Evolutionary conservation across 2,797 vertebrate genomes (phyloP).

Genomic region (Paguma larvata): DNA sequence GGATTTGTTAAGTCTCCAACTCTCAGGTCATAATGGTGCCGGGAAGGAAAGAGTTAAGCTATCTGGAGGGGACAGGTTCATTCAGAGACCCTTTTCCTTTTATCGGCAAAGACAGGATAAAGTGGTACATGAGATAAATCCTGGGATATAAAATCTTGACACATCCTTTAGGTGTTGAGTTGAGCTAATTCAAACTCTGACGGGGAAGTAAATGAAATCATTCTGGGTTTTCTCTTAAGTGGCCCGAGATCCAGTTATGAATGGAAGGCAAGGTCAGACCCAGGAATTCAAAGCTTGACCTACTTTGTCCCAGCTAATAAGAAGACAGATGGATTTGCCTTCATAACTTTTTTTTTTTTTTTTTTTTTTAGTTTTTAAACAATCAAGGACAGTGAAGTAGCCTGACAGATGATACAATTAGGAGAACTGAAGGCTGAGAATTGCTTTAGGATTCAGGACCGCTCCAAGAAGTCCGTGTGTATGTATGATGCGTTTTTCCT

Average conservation of each 20-base stretch:
- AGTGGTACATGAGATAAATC: constrained; percentile 58
- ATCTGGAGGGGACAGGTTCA: not conserved
- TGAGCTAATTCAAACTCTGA: constrained; percentile 44
- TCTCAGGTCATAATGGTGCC: not conserved
- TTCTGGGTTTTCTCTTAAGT: constrained; percentile 71
- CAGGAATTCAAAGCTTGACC: constrained; percentile 79
- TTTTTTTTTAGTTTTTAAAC: not conserved
- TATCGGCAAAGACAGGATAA: constrained; percentile 33
- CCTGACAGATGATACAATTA: not conserved
- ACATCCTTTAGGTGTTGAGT: constrained; percentile 58
- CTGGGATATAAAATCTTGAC: constrained; percentile 74
- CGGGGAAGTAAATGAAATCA: constrained; percentile 75
- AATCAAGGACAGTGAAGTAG: constrained; percentile 33
- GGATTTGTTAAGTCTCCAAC: constrained; percentile 7
- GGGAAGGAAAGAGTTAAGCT: constrained; percentile 61
- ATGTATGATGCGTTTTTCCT: constrained; percentile 32
- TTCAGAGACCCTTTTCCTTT: constrained; percentile 11
- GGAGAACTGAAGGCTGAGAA: not conserved
- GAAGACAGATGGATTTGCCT: constrained; percentile 52
- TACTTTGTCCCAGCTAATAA: constrained; percentile 67
- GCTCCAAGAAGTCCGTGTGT: constrained; percentile 61
- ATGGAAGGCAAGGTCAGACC: constrained; percentile 60
- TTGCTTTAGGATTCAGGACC: constrained; percentile 8
- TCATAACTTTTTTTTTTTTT: not conserved
- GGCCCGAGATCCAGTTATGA: constrained; percentile 39